Base-by-base conservation (phyloP, 1,140 invertebrate genomes). In the Galendromus occidentalis region DNA sequence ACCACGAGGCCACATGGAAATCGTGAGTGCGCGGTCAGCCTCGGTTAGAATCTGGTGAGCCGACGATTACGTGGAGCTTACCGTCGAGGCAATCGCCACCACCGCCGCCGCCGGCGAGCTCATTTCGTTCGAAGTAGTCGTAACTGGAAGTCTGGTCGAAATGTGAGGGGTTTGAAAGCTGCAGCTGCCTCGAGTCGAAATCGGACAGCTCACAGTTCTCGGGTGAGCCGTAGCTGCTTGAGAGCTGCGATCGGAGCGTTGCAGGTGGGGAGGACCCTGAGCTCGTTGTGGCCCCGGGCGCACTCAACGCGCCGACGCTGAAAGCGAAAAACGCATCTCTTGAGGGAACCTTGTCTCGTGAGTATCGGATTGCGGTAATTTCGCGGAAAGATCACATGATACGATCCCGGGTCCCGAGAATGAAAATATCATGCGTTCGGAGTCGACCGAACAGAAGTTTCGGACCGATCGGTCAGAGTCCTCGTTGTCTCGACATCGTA, bases 161-260 rank as follows among this genome's bases (percentile, higher is more conserved):
- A 72, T 86, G 85, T 47, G 84, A 80, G 1, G 86, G 84, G 78
- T 89, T 88, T 18, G 84, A 85, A 45, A 87, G 80, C 71, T 91
- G 86, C 72, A 91, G 79, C 70, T 88, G 85, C 44, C 85, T 79
- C 0, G 86, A 85, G 72, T 90, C 87, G 64, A 87, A 80, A 70
- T 91, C 87, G 71, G 86, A 90, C 0, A 92, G 76, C 74, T 92
- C 88, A 72, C 88, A 92, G 72, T 92, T 92, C 68, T 90, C 87
- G 42, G 72, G 68, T 17, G 51, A 59, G 14, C 33, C 33, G 33
- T 18, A 59, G 9, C 51, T 22, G 17, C n/a, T 59, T 25, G 51
- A 17, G 6, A 59, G 51, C 25, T 59, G 51, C 51, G 51, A 59
- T 17, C 51, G 51, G 12, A 59, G 51, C 33, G 51, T 59, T 17